Base-by-base conservation (phyloP, 2,888 invertebrate species). In the Pherbina coryleti region DNA sequence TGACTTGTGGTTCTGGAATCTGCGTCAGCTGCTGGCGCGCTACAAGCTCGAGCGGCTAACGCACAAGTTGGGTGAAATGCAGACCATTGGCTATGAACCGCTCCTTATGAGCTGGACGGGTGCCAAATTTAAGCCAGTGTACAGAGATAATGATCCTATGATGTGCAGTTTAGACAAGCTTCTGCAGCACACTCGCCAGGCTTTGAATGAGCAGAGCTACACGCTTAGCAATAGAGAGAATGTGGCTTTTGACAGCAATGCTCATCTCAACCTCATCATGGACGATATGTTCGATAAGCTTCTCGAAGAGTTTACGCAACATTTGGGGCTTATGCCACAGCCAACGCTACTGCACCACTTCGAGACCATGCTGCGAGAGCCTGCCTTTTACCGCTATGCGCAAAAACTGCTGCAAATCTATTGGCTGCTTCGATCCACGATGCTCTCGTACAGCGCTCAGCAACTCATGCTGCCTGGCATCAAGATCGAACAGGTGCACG, bases 361-460 rank as follows among this genome's bases (percentile, higher is more conserved):
- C 79, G 91, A 92, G 82, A 93, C 93, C 2, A 91, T 92, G 78
- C 89, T 93, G 73, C 92, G 93, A 79, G 94, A 94, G 83, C 93
- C 94, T 5, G 91, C 92, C 5, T 94, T 94, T 91, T 95, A 93
- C 86, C 91, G 92, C 81, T 89, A 93, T 60, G 93, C 92, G 82
- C 92, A 93, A 85, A 91, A 92, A 60, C 91, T 93, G 81, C 85
- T 92, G 19, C 86, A 89, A 19, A 88, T 93, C 57, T 93, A 93
- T 91, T 91, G 92, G 80, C 64, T 64, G 5, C 31, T 64, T 2
- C 62, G 22, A 1, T 28, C 62, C 3, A 84, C 86, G 0, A 94
- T 95, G 90, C 92, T 91, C 71, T 88, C 87, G 55, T 91, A 92
- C 74, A 70, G 70, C 25, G 5, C 9, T 0, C 62, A 74, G 8